Percentiles rank a stretch among this genome's conserved stretches.
Conservation (phyloP, 2,888 invertebrate genomes). For the Heliconius cydno region DNA sequence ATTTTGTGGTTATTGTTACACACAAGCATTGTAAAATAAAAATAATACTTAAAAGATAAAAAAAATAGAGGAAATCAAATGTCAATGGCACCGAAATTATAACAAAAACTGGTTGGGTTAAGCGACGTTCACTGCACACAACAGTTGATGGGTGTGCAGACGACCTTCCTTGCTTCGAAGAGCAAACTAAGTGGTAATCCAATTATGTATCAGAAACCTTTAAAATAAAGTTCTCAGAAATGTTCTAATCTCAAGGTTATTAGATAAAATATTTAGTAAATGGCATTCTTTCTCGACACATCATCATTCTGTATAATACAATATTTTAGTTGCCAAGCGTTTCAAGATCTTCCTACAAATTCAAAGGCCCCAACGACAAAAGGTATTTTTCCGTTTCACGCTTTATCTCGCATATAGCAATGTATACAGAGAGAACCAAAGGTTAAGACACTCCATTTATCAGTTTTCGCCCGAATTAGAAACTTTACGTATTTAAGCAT, state of each 20-base stretch:
- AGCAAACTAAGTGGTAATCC: slow-evolving; percentile 19
- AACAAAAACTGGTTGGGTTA: slow-evolving; percentile 19
- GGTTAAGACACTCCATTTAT: too few species aligned
- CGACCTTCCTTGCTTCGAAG: slow-evolving; percentile 20
- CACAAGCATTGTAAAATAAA: neutral
- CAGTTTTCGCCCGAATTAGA: too few species aligned
- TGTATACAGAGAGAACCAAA: too few species aligned
- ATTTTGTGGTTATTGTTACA: neutral
- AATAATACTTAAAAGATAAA: neutral
- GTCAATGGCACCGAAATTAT: slow-evolving; percentile 11
- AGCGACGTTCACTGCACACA: slow-evolving; percentile 5
- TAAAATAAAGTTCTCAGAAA: slow-evolving; percentile 9
- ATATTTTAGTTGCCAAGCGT: too few species aligned
- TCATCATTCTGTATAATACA: neutral
- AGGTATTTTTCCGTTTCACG: too few species aligned
- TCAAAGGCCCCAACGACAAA: too few species aligned
- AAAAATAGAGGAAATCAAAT: slow-evolving; percentile 21
- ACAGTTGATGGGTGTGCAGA: slow-evolving; percentile 16
- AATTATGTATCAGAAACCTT: slow-evolving; percentile 1
- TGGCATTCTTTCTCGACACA: neutral
- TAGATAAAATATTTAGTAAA: neutral
- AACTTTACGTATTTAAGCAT: neutral
- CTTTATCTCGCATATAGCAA: too few species aligned
- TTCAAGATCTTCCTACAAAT: too few species aligned
- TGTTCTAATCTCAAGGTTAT: neutral